These are phyloP conservation scores for Trachemys scripta DNA, from an alignment of 2,113 vertebrate species.

Conservation along the genomic window DNA sequence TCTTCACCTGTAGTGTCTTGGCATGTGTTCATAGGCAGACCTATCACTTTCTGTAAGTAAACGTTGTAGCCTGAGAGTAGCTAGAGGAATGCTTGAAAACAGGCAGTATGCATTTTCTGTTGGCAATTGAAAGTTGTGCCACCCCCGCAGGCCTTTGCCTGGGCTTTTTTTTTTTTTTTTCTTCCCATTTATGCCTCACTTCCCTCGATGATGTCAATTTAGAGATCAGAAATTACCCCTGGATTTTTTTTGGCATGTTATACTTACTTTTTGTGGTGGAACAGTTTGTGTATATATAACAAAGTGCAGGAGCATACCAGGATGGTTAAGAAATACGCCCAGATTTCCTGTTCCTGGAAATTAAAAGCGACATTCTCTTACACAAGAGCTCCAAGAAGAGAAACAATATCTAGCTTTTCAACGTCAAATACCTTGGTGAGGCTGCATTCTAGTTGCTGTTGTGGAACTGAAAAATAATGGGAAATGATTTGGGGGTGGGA, in stretches of 20 bases:
- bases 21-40: neutral
- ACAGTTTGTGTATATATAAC: neutral
- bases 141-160: neutral
- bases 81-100: neutral
- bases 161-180: neutral
- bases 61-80: neutral
- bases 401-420: neutral
- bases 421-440: neutral
- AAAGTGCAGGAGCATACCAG: neutral
- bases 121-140: neutral
- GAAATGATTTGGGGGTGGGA: neutral
- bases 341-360: neutral
- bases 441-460: rapidly evolving
- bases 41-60: neutral
- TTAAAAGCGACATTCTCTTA: neutral
- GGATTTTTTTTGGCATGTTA: neutral
- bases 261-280: neutral
- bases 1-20: neutral
- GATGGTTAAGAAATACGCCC: neutral
- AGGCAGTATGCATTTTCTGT: neutral
- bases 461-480: neutral
- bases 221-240: neutral
- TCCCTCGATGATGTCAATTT: neutral
- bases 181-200: neutral
- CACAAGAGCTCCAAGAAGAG: neutral